A percentile compares a stretch with the other conserved stretches of the same genome.
These are phyloP conservation scores for Dromas ardeola DNA, from an alignment of 2,113 vertebrate species.

Conservation along the genomic window DNA sequence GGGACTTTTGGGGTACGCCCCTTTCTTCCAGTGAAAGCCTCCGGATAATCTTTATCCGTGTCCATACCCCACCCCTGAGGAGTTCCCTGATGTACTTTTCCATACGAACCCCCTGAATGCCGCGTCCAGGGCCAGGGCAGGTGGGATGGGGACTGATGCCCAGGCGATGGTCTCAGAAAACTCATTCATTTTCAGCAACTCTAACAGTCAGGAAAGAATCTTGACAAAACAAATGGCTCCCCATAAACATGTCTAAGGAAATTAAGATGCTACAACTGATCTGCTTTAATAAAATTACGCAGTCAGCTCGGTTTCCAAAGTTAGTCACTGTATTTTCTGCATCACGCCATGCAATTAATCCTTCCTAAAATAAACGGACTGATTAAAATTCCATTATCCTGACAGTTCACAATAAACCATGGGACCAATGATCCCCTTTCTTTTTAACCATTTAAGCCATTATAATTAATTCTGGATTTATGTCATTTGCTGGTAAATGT, in stretches of 20 bases:
- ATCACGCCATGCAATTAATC: slow-evolving; percentile 74
- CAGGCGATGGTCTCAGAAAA: not conserved
- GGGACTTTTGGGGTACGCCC: too few species aligned
- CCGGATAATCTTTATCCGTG: too few species aligned
- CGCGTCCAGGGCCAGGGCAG: not conserved
- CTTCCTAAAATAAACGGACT: slow-evolving; percentile 75
- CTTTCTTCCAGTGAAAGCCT: not conserved
- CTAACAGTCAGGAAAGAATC: slow-evolving; percentile 27
- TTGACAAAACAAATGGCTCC: slow-evolving; percentile 55
- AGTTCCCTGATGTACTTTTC: not conserved
- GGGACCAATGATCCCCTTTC: slow-evolving; percentile 56
- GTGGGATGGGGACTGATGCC: not conserved
- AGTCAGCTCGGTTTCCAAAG: slow-evolving; percentile 23
- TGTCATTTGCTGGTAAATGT: slow-evolving; percentile 80
- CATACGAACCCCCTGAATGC: accelerated
- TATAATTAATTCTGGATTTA: slow-evolving; percentile 81
- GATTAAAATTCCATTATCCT: slow-evolving; percentile 80
- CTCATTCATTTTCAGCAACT: slow-evolving; percentile 6
- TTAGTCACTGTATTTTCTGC: slow-evolving; percentile 57
- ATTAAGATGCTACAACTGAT: slow-evolving; percentile 71
- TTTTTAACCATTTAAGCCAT: slow-evolving; percentile 67
- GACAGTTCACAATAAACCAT: slow-evolving; percentile 74
- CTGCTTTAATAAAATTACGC: slow-evolving; percentile 66
- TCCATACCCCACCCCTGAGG: not conserved
- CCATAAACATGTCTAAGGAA: slow-evolving; percentile 71